Evolutionary conservation across 1,140 invertebrate species (phyloP).

Genomic region (Nebria ingens): DNA sequence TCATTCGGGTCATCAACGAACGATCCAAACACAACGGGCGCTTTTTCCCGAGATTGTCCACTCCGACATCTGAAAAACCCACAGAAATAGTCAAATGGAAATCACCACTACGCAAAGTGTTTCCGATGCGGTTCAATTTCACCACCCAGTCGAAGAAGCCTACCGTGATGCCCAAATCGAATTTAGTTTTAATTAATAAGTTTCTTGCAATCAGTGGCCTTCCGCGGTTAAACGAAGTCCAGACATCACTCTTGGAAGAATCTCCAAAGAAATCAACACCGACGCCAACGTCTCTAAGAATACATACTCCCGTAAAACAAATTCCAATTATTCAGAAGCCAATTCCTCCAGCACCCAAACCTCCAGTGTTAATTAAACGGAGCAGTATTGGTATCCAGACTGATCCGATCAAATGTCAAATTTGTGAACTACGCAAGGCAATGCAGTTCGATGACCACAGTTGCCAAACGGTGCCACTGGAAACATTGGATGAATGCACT

Average conservation of each 20-base stretch:
- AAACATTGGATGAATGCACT: slow-evolving; percentile 5
- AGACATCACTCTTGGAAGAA: neutral
- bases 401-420: neutral
- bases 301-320: neutral
- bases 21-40: slow-evolving; percentile 16
- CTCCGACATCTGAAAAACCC: slow-evolving; percentile 8
- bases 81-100: slow-evolving; percentile 13
- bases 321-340: neutral
- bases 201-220: slow-evolving; percentile 15
- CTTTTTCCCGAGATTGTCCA: slow-evolving; percentile 16
- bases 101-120: slow-evolving; percentile 20
- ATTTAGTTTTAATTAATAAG: slow-evolving; percentile 10
- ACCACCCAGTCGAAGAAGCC: slow-evolving; percentile 16
- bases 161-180: slow-evolving; percentile 12
- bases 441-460: neutral
- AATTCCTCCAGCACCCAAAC: neutral
- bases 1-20: slow-evolving; percentile 18
- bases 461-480: slow-evolving; percentile 9
- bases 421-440: slow-evolving; percentile 13
- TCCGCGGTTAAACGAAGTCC: neutral
- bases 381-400: neutral
- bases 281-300: neutral
- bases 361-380: neutral
- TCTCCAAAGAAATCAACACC: neutral
- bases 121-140: slow-evolving; percentile 19